Base-by-base conservation (phyloP, 2,113 vertebrate genomes). In the Cyprinodon tularosa region DNA sequence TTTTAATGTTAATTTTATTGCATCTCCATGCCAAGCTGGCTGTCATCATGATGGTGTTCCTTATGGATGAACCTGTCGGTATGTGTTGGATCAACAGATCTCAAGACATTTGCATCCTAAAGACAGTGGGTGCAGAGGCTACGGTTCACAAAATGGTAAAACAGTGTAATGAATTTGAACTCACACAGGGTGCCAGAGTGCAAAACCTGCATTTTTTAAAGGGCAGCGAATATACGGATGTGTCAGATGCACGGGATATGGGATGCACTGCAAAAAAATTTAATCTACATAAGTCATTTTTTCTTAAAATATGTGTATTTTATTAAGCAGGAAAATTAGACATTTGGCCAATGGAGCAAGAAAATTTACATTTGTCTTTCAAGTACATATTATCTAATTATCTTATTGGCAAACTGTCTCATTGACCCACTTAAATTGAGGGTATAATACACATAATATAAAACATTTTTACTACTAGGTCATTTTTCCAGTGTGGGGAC, bases 151-250 rank as follows among this genome's bases (percentile, higher is more conserved):
- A 62, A 45, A 73, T 40, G 37, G 73, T 77, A 57, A 53, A 69
- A 68, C 78, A 65, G 75, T 66, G 20, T 69, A 44, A 77, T 81
- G 78, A 71, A 82, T 87, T 47, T 48, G 70, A 62, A 81, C 83
- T 50, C 39, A 83, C 85, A 69, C 68, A 57, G 7, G 2, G 3
- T 17, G 4, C 48, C 61, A 7, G 59, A 68, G 71, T 72, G 85
- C 75, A 60, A 59, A 57, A 62, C 57, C 72, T 76, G 73, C 69
- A 68, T 59, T 76, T 76, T 86, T 83, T 68, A 72, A 69, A 87
- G 77, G 76, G 62, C 68, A 72, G 66, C 1, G 1, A 10, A 37
- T 36, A 12, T 0, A 10, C 22, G 10, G 39, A 75, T 29, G 15
- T 70, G 62, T 84, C 76, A 4, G 29, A 29, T 29, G 29, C 29